phyloP scores from a whole-genome alignment of 2,888 invertebrate genomes.

The Sceliomorpha sp. region DNA sequence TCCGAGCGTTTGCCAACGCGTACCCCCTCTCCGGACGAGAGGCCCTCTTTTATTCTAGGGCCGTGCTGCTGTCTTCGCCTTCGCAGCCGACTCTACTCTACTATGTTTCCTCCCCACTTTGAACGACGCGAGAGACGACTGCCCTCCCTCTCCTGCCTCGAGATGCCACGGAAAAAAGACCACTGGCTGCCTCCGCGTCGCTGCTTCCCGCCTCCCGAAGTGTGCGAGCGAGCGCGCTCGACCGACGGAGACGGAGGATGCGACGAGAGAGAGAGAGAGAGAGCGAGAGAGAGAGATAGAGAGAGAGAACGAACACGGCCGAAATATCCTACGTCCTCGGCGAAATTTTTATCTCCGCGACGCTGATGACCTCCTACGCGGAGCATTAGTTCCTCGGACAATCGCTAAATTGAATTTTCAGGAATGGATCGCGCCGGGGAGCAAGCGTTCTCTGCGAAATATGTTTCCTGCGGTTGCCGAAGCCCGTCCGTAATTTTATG shows the following conservation, averaged over 20 bases:
- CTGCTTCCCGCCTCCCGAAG: constrained; percentile 44
- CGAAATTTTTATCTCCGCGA: constrained; percentile 7
- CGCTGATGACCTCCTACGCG: constrained; percentile 1
- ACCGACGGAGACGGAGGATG: constrained; percentile 15
- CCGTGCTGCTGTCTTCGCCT: constrained; percentile 47
- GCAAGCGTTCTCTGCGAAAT: too few relatives aligned
- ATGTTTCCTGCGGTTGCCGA: too few relatives aligned
- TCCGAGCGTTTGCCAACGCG: constrained; percentile 1
- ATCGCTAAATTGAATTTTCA: too few relatives aligned
- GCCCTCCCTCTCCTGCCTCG: constrained; percentile 6
- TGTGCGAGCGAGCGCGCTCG: constrained; percentile 8
- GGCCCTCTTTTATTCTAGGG: constrained; percentile 40
- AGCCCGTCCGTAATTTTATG: too few relatives aligned
- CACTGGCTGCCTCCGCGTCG: constrained; percentile 39
- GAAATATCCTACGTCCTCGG: constrained; percentile 13
- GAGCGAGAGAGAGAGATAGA: too few relatives aligned
- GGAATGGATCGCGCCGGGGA: too few relatives aligned
- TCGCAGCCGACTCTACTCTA: constrained; percentile 1
- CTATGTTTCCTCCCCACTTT: constrained; percentile 14
- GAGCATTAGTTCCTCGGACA: too few relatives aligned
- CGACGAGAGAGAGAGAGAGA: too few relatives aligned
- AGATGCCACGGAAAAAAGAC: constrained; percentile 39
- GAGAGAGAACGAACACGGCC: constrained; percentile 1
- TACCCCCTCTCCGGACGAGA: constrained; percentile 19
- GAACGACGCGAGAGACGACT: not conserved